Evolutionary conservation across 2,797 vertebrate species (phyloP).

Genomic region (Diceros bicornis): DNA sequence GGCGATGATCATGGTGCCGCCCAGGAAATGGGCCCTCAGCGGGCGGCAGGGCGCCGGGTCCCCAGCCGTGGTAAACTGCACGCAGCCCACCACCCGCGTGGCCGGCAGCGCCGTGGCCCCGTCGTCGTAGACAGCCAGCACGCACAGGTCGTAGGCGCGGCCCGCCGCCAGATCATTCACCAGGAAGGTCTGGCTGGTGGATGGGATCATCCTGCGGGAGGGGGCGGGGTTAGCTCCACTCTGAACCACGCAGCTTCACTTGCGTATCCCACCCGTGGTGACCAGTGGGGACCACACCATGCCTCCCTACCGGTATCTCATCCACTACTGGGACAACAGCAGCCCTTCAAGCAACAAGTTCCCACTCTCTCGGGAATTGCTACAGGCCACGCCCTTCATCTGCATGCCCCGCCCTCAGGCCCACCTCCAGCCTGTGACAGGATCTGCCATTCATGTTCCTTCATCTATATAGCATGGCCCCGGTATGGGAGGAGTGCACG

Average conservation of each 20-base stretch:
- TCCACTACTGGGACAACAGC: not conserved
- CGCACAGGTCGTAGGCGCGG: conserved; percentile 95
- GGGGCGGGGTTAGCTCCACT: not conserved
- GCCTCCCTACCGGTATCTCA: not conserved
- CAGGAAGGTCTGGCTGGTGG: conserved; percentile 94
- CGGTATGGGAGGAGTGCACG: not conserved
- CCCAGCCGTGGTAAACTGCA: conserved; percentile 94
- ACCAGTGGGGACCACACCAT: not conserved
- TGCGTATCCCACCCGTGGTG: not conserved
- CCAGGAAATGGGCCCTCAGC: conserved; percentile 95
- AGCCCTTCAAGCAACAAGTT: not conserved
- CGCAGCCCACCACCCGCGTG: conserved; percentile 94
- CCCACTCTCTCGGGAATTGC: not conserved
- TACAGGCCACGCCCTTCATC: not conserved
- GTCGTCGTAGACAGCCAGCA: conserved; percentile 95
- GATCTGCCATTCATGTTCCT: not conserved
- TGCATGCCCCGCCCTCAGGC: not conserved
- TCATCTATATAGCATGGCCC: not conserved
- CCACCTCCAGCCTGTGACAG: not conserved
- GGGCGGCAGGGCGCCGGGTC: conserved; percentile 94
- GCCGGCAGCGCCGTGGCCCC: conserved; percentile 95
- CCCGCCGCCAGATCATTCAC: conserved; percentile 96
- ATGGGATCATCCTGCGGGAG: conserved; percentile 94
- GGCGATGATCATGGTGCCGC: conserved; percentile 97
- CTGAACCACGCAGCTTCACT: not conserved